Evolutionary conservation across 1,140 invertebrate genomes (phyloP), one percentile per base, ranked within the genome.

Genomic region (Drosophila lacertosa): DNA sequence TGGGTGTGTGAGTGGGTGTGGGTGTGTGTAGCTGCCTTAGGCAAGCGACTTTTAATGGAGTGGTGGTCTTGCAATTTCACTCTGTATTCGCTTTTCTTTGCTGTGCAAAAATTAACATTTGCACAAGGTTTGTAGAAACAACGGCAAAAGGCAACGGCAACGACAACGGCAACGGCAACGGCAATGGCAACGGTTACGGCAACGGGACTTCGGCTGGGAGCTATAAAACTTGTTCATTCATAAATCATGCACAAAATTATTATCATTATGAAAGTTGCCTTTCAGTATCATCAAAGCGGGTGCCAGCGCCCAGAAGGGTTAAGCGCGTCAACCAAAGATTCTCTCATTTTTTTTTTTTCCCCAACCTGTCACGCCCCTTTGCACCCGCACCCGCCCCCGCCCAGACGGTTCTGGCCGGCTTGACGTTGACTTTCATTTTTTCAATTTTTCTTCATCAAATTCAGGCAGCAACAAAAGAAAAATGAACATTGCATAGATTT

Each of bases 241-340:
- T 88, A 88, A 88, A 88, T 88, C 82, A 88, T 88, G 74, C 74
- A 89, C 74, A 88, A 88, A 88, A 88, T 88, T 88, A 88, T 88
- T 89, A 88, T 88, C 82, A 88, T 88, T 89, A 88, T 89, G 78
- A 82, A 88, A 88, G 83, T 88, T 82, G 83, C 78, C 82, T 75
- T 88, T 78, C 70, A 64, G 62, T 75, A 82, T 78, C 77, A 88
- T 82, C 77, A 58, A 53, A 58, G 44, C 45, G 22, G 51, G 51
- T 40, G 51, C 51, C 51, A 54, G 22, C 22, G 24, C 51, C 20
- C 35, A 51, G 42, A 88, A 78, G 81, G 82, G 82, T 88, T 88
- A 89, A 88, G 67, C 77, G 57, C 40, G 64, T 82, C 74, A 88
- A 60, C 53, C 54, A 64, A 74, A 77, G 72, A 81, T 71, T 69